phyloP scores from a whole-genome alignment of 2,888 invertebrate species.

The Calliphora vomitoria region DNA sequence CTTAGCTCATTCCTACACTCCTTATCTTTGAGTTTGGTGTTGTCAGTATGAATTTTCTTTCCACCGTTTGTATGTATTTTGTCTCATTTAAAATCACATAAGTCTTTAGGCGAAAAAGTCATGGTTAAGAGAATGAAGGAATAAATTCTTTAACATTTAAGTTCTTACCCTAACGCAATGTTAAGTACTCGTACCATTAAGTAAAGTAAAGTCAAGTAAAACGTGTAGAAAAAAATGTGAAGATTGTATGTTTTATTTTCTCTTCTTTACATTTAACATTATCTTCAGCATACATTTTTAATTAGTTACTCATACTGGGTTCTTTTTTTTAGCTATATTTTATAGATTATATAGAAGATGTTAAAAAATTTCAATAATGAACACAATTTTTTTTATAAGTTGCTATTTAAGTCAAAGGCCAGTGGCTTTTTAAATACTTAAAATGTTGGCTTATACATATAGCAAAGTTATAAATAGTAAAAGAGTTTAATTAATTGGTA shows the following conservation, averaged over 20 bases:
- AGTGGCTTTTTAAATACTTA: not conserved
- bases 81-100: conserved; percentile 7
- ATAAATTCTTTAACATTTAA: conserved; percentile 7
- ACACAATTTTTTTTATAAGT: not conserved
- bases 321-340: not conserved
- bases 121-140: not conserved
- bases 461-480: no score
- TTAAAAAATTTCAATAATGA: not conserved
- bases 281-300: conserved; percentile 13
- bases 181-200: not conserved
- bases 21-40: not conserved
- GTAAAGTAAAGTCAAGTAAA: not conserved
- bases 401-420: not conserved
- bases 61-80: not conserved
- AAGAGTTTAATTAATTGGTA: no score
- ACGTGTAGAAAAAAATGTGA: not conserved
- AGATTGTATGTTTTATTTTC: not conserved
- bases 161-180: not conserved
- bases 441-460: no score
- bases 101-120: conserved; percentile 7
- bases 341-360: not conserved
- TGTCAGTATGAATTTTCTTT: not conserved
- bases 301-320: conserved; percentile 21
- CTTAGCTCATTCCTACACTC: not conserved
- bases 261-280: not conserved